Percentiles rank a stretch among this genome's conserved stretches.
These are phyloP conservation scores for Lontra canadensis DNA, from an alignment of 2,113 vertebrate genomes.

Conservation along the genomic window DNA sequence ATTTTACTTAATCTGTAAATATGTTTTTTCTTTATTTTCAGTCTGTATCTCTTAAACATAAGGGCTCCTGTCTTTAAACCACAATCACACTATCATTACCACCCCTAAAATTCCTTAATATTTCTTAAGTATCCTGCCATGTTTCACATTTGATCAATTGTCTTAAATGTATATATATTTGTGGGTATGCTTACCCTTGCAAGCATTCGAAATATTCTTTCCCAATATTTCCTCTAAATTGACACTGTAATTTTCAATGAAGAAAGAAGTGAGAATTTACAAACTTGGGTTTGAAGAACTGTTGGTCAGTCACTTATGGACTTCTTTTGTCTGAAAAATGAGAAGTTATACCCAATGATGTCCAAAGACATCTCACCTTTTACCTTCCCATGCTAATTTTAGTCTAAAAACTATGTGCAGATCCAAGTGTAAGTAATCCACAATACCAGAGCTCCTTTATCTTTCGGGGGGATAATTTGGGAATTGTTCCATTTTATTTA, in stretches of 20 bases:
- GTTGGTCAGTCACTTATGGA: not conserved
- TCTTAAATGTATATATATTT: not conserved
- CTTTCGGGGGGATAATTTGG: not conserved
- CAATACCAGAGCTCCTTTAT: not conserved
- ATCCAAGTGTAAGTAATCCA: not conserved
- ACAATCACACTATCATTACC: not conserved
- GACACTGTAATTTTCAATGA: not conserved
- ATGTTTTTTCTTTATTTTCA: not conserved
- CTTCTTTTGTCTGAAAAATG: conserved; percentile 5
- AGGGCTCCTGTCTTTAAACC: not conserved
- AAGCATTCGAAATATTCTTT: not conserved
- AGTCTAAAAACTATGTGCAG: not conserved
- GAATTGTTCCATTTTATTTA: conserved; percentile 21
- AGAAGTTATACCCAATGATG: not conserved
- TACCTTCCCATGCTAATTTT: not conserved
- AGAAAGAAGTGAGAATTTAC: not conserved
- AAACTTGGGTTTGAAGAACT: not conserved
- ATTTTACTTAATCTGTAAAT: not conserved
- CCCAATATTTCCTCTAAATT: not conserved
- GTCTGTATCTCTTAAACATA: not conserved
- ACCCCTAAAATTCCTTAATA: not conserved
- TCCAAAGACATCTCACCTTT: not conserved
- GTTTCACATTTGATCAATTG: not conserved
- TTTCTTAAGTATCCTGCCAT: not conserved
- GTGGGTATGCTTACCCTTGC: not conserved